Base-by-base conservation (phyloP, 2,113 vertebrate genomes). In the Ciconia stormi region DNA sequence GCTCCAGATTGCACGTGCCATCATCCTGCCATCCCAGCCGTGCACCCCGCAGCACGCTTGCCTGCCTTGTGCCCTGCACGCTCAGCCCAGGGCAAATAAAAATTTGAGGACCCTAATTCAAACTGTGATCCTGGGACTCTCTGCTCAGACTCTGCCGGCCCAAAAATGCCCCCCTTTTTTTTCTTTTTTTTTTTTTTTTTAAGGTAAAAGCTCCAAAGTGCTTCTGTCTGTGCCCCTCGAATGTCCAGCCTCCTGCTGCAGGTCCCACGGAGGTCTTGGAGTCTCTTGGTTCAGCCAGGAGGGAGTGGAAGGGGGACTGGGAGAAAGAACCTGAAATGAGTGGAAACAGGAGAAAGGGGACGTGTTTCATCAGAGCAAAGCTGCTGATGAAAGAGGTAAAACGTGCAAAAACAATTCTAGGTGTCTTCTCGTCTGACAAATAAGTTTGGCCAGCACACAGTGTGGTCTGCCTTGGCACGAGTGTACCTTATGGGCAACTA, bases 401-500 rank as follows among this genome's bases (percentile, higher is more conserved):
- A 38, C 20, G 20, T 36, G 21, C 9, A 67, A n/a, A 50, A 21
- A 3, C n/a, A 49, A 0, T 36, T 74, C 11, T 8, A 5, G 52
- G 16, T 49, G n/a, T 30, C 13, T 38, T 42, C 13, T 67, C 11
- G 2, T 1, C 1, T 0, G 2, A 22, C 9, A 67, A 4, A 21
- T 42, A n/a, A 14, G 16, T 53, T 20, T 76, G 83, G 16, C 29
- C 74, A 81, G 49, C 26, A 47, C 56, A 7, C 4, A 2, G 1
- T 19, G 44, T 0, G 4, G 4, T 49, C 25, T 89, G 56, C 71
- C 52, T 49, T n/a, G 80, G 56, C 44, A 61, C 0, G 0, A 16
- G 4, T 0, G 3, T 53, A 30, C 40, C 7, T 38, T 44, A 0
- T 0, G 16, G 36, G 36, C 27, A 74, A 22, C 8, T 18, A 1